Conservation (phyloP, 1,140 invertebrate genomes). For the Dufourea novaeangliae region DNA sequence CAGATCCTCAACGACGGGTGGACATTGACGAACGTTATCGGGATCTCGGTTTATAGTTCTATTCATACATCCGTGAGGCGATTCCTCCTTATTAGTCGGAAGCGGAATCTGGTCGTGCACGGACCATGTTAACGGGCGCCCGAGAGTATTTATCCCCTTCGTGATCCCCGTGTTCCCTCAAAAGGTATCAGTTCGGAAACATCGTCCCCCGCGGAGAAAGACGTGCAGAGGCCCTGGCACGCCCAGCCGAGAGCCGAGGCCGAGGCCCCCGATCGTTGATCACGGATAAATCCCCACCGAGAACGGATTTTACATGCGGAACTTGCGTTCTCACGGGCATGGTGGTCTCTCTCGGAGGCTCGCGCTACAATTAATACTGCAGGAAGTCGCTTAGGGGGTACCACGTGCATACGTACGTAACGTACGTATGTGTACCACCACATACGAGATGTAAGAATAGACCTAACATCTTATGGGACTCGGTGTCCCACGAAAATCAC, state of each 20-base stretch:
- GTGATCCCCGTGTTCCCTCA: background rate
- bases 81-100: background rate
- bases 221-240: background rate
- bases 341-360: constrained; percentile 67
- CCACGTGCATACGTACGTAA: too few relatives aligned
- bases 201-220: constrained; percentile 7
- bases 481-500: too few relatives aligned
- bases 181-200: background rate
- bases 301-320: constrained; percentile 56
- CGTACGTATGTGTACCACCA: too few relatives aligned
- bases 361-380: constrained; percentile 69
- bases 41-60: too few relatives aligned
- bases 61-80: background rate
- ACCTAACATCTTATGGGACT: too few relatives aligned
- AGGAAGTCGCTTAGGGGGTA: constrained; percentile 54
- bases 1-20: too few relatives aligned
- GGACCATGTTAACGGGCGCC: background rate
- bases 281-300: constrained; percentile 29
- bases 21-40: too few relatives aligned
- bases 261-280: constrained; percentile 40
- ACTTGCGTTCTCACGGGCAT: constrained; percentile 57
- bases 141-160: background rate
- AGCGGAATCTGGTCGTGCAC: background rate
- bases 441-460: too few relatives aligned
- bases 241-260: background rate